A percentile compares a stretch with the other conserved stretches of the same genome.
Conservation (phyloP, 2,888 invertebrate genomes). For the Kuschelorhynchus macadamiae region DNA sequence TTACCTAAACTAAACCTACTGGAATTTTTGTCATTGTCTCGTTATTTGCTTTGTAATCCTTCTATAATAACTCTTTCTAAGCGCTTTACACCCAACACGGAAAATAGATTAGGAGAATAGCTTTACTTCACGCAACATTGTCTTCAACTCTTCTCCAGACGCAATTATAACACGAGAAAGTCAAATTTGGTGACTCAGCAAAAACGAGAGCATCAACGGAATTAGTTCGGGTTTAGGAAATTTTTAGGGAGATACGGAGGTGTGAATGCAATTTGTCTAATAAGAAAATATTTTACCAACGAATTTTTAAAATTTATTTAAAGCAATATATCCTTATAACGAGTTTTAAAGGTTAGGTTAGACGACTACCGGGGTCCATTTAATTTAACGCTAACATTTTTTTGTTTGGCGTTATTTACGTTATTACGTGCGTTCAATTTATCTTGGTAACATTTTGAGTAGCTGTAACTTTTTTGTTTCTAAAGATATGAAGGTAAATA, state of each 20-base stretch:
- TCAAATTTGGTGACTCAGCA: constrained; percentile 41
- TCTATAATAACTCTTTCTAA: constrained; percentile 44
- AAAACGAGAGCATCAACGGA: constrained; percentile 35
- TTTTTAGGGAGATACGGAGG: constrained; percentile 2
- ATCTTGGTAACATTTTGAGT: too few relatives aligned
- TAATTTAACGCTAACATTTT: too few relatives aligned
- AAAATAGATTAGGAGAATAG: constrained; percentile 49
- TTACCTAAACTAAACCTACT: background rate
- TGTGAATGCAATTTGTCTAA: background rate
- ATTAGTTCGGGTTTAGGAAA: constrained; percentile 40
- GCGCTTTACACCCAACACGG: constrained; percentile 41
- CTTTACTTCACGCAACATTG: constrained; percentile 50
- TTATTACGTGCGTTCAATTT: too few relatives aligned
- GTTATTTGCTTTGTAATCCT: constrained; percentile 49
- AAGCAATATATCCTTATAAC: too few relatives aligned
- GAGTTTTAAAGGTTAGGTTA: too few relatives aligned
- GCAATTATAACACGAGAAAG: constrained; percentile 44
- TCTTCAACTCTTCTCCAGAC: constrained; percentile 49
- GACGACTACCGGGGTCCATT: too few relatives aligned
- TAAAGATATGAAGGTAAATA: too few relatives aligned
- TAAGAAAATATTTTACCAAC: background rate
- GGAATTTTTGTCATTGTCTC: constrained; percentile 2
- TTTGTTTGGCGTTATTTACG: too few relatives aligned
- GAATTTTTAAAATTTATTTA: too few relatives aligned
- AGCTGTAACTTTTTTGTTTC: too few relatives aligned